phyloP scores from a whole-genome alignment of 1,140 invertebrate genomes.

The Drosophila baimaii region DNA sequence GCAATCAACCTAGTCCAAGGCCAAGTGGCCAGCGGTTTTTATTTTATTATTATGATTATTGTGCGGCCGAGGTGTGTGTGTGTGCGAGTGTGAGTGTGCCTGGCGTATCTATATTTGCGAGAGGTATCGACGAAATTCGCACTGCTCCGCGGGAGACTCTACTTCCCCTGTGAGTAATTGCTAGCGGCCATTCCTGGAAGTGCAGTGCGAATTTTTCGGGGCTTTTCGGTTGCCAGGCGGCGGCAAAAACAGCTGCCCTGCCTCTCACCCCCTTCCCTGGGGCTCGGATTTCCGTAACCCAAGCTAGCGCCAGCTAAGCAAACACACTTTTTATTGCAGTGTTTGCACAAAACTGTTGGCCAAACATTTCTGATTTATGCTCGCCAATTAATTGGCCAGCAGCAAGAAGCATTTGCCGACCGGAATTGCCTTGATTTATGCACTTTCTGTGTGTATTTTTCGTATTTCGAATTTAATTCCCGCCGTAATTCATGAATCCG shows the following conservation, averaged over 20 bases:
- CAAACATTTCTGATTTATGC: slow-evolving; percentile 68
- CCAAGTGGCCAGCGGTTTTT: slow-evolving; percentile 81
- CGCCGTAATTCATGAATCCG: slow-evolving; percentile 15
- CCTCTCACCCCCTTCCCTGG: background rate
- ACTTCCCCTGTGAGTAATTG: slow-evolving; percentile 54
- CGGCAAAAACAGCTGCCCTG: background rate
- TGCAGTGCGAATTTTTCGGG: slow-evolving; percentile 12
- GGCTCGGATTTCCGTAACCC: background rate
- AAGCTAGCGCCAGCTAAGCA: slow-evolving; percentile 16
- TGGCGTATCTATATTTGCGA: slow-evolving; percentile 35
- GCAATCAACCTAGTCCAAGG: slow-evolving; percentile 84
- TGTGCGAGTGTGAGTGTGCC: slow-evolving; percentile 10
- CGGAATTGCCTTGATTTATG: slow-evolving; percentile 53
- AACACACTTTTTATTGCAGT: slow-evolving; percentile 38
- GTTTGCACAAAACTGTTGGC: slow-evolving; percentile 31
- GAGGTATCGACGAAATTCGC: slow-evolving; percentile 36
- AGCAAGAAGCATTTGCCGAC: slow-evolving; percentile 19
- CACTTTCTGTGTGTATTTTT: slow-evolving; percentile 5
- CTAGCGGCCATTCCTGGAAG: slow-evolving; percentile 19
- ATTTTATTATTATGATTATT: slow-evolving; percentile 62
- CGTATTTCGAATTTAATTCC: slow-evolving; percentile 9
- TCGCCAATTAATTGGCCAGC: slow-evolving; percentile 56
- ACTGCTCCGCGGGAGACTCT: slow-evolving; percentile 19
- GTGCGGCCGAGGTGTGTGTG: slow-evolving; percentile 37
- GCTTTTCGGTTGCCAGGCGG: slow-evolving; percentile 39